These are phyloP conservation scores for Agrochola litura DNA, from an alignment of 2,888 invertebrate species.

Conservation along the genomic window DNA sequence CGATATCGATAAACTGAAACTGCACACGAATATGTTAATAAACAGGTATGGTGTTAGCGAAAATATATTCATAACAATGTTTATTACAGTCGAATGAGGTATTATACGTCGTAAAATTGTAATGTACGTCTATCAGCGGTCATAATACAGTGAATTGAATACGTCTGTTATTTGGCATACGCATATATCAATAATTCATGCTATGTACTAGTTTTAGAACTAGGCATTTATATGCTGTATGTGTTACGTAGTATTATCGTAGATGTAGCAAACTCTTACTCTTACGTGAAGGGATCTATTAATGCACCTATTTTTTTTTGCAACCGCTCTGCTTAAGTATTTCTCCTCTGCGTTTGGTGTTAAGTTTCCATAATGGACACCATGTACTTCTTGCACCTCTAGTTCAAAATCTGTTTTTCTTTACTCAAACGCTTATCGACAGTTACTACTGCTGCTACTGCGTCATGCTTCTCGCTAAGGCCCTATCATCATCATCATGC, in stretches of 20 bases:
- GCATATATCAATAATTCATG: conserved; percentile 51
- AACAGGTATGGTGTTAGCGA: conserved; percentile 30
- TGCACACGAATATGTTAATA: conserved; percentile 51
- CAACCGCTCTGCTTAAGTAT: neutral
- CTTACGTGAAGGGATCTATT: neutral
- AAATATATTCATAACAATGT: conserved; percentile 53
- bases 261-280: neutral
- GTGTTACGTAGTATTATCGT: neutral
- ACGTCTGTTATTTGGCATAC: conserved; percentile 43
- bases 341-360: neutral
- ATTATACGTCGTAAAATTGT: conserved; percentile 52
- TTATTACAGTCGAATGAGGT: conserved; percentile 45
- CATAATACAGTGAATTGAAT: conserved; percentile 45
- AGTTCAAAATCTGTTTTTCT: neutral
- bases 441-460: neutral
- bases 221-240: neutral
- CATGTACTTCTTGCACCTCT: neutral
- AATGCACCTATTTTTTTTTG: neutral
- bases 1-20: conserved; percentile 73
- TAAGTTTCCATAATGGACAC: neutral
- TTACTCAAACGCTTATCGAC: neutral
- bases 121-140: conserved; percentile 40
- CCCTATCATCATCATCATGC: neutral
- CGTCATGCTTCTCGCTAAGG: neutral
- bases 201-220: conserved; percentile 24